Evolutionary conservation across 2,113 vertebrate genomes (phyloP).

Genomic region (Anthoscopus minutus): DNA sequence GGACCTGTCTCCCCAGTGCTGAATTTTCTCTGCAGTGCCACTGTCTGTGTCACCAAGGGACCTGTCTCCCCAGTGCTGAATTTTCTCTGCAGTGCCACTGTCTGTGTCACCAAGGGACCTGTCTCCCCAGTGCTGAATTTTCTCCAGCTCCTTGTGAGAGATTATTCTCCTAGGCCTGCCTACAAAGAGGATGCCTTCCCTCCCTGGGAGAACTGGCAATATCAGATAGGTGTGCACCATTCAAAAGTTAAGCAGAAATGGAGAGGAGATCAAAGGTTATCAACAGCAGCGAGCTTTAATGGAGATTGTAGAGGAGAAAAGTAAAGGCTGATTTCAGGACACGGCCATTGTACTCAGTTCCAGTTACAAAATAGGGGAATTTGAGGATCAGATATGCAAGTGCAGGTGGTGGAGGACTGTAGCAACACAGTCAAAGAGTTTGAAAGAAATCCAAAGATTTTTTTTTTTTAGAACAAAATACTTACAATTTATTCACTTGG

Average conservation of each 20-base stretch:
- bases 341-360: not conserved
- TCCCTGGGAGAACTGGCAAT: not conserved
- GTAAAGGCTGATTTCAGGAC: not conserved
- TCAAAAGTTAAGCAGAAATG: not conserved
- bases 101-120: not conserved
- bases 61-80: not conserved
- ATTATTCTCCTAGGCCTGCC: not conserved
- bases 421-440: conserved; percentile 6
- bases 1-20: not conserved
- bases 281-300: not conserved
- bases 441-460: not conserved
- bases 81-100: not conserved
- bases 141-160: not conserved
- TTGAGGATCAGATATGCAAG: not conserved
- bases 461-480: not conserved
- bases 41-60: not conserved
- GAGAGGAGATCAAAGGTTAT: conserved; percentile 37
- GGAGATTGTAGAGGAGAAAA: not conserved
- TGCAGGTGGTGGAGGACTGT: not conserved
- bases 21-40: not conserved
- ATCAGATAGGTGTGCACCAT: not conserved
- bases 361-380: not conserved
- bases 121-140: not conserved
- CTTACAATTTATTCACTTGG: conserved; percentile 3
- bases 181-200: not conserved